Base-by-base conservation (phyloP, 1,140 invertebrate species). In the Cherax quadricarinatus region DNA sequence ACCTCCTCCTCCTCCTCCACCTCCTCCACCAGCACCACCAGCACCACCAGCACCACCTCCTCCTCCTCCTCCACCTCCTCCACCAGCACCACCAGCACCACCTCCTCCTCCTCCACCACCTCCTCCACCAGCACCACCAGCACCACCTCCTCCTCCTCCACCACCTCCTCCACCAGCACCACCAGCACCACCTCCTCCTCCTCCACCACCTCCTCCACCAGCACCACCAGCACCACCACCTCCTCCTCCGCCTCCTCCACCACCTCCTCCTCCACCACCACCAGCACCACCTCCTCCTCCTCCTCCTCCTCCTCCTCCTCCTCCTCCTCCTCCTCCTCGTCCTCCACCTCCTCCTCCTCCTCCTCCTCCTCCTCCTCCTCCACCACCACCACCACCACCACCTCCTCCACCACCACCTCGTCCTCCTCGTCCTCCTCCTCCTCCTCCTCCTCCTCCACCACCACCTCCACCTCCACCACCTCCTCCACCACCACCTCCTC, bases 121-220 rank as follows among this genome's bases (percentile, higher is more conserved):
- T 75, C 70, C 70, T 75, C 70, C 30, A 6, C 30, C 70, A 6
- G 4, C 30, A 6, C 30, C 30, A 6, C 21, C 30, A n/a, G 1
- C 30, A 6, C 70, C 70, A 6, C 70, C 30, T 21, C 70, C 21
- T 75, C 70, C 70, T 75, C 70, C 30, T 75, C 21, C 30, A n/a
- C 7, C 6, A 6, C 70, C 21, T 75, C 70, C 21, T 75, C 70
- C 12, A 12, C 6, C 75, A 24, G n/a, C n/a, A n/a, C n/a, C n/a
- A n/a, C n/a, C n/a, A n/a, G n/a, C n/a, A n/a, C 30, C 21, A 51
- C 30, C 14, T 81, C 79, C 79, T 80, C 79, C 41, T 80, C 79
- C 30, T 80, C 79, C 41, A 18, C 75, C 75, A 49, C 24, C n/a
- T 79, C n/a, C n/a, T 51, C 21, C 41, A 41, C 79, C 48, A 49